Conservation (phyloP, 1,140 invertebrate species). For the Callitettix versicolor region DNA sequence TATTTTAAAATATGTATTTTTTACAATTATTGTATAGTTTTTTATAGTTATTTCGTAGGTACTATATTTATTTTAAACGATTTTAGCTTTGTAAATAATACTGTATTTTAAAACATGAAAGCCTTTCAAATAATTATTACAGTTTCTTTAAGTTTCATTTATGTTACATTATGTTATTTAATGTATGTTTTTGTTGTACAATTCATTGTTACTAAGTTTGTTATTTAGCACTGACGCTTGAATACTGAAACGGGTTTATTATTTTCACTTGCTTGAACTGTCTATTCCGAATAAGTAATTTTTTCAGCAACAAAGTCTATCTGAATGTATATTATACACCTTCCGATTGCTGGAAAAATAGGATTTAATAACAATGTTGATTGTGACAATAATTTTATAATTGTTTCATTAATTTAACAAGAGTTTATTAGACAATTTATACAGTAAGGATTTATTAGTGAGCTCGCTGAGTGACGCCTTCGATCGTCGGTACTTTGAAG, state of each 20-base stretch:
- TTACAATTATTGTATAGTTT: too few species aligned
- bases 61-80: too few species aligned
- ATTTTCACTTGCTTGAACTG: not conserved
- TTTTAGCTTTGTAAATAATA: too few species aligned
- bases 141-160: too few species aligned
- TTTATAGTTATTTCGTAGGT: too few species aligned
- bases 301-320: not conserved
- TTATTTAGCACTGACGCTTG: not conserved
- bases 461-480: not conserved
- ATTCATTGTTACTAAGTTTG: not conserved
- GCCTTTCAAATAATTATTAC: too few species aligned
- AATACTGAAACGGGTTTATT: not conserved
- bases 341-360: not conserved
- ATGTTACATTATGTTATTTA: too few species aligned
- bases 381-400: slow-evolving; percentile 9
- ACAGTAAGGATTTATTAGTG: not conserved
- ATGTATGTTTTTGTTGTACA: too few species aligned
- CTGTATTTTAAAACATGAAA: too few species aligned
- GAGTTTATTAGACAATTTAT: not conserved
- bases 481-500: not conserved
- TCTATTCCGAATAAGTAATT: not conserved
- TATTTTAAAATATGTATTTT: too few species aligned
- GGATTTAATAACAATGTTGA: not conserved
- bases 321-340: not conserved
- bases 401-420: slow-evolving; percentile 1